phyloP scores from a whole-genome alignment of 2,888 invertebrate species.

The Tethea ocularis region DNA sequence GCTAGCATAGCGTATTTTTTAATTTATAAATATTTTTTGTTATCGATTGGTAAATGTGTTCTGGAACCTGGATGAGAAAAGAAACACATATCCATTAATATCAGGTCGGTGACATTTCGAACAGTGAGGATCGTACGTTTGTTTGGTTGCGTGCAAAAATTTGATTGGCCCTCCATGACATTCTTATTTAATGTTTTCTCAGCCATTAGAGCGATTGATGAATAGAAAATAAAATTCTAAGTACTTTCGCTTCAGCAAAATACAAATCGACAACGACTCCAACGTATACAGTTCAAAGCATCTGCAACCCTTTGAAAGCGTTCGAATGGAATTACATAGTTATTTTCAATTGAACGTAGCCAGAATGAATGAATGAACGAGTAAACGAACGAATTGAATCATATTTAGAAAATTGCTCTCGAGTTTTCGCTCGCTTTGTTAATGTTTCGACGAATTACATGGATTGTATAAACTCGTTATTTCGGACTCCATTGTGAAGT shows the following conservation, averaged over 20 bases:
- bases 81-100: background rate
- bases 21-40: background rate
- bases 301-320: slow-evolving; percentile 38
- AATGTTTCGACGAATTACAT: slow-evolving; percentile 13
- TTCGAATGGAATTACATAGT: slow-evolving; percentile 43
- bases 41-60: background rate
- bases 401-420: slow-evolving; percentile 34
- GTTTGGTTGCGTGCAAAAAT: background rate
- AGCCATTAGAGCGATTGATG: background rate
- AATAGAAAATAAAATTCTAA: background rate
- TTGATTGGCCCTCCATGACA: background rate
- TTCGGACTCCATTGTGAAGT: background rate
- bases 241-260: background rate
- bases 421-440: slow-evolving; percentile 22
- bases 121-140: background rate
- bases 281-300: slow-evolving; percentile 23
- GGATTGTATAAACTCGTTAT: slow-evolving; percentile 14
- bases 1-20: background rate
- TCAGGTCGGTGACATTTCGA: background rate
- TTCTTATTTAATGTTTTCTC: background rate
- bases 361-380: slow-evolving; percentile 35
- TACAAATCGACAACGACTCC: slow-evolving; percentile 6
- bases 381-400: slow-evolving; percentile 38
- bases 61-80: background rate
- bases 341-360: slow-evolving; percentile 37